phyloP scores from a whole-genome alignment of 1,140 invertebrate species.

The Odontomachus brunneus region DNA sequence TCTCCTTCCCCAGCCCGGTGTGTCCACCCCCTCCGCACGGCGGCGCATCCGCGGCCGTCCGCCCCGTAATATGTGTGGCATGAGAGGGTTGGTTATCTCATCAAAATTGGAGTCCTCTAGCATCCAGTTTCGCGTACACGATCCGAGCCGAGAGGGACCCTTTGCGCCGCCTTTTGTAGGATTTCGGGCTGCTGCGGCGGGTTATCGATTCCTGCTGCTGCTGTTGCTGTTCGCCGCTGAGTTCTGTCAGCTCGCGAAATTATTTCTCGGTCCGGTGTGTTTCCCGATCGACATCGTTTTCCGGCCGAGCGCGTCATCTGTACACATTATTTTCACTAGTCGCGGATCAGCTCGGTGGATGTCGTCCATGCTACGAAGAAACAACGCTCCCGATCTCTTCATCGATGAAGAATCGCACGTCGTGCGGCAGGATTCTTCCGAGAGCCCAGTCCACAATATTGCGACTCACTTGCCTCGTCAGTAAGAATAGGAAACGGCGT shows the following conservation, averaged over 20 bases:
- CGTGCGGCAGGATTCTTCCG: background rate
- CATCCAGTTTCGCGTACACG: conserved; percentile 71
- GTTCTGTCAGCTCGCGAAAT: conserved; percentile 29
- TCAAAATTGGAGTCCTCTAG: conserved; percentile 83
- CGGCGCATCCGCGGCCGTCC: conserved; percentile 22
- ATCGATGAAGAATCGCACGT: background rate
- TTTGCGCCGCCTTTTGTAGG: conserved; percentile 79
- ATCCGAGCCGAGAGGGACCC: conserved; percentile 59
- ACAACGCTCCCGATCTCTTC: background rate
- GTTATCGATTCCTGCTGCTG: conserved; percentile 81
- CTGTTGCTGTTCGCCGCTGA: conserved; percentile 51
- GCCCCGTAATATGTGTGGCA: conserved; percentile 75
- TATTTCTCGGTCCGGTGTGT: conserved; percentile 22
- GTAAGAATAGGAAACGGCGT: too few relatives aligned
- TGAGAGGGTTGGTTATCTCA: conserved; percentile 83
- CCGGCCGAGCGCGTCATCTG: background rate
- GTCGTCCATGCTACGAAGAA: conserved; percentile 4
- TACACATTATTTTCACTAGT: conserved; percentile 1
- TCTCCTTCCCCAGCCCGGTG: conserved; percentile 26
- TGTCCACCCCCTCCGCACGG: conserved; percentile 19
- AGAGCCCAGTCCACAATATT: background rate
- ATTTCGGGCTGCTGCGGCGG: conserved; percentile 77
- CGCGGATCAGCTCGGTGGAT: background rate
- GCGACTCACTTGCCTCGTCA: too few relatives aligned
- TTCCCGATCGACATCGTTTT: conserved; percentile 5